A percentile compares a stretch with the other conserved stretches of the same genome.
phyloP scores from a whole-genome alignment of 2,888 invertebrate genomes.

The Hermaeophaga mercurialis region DNA sequence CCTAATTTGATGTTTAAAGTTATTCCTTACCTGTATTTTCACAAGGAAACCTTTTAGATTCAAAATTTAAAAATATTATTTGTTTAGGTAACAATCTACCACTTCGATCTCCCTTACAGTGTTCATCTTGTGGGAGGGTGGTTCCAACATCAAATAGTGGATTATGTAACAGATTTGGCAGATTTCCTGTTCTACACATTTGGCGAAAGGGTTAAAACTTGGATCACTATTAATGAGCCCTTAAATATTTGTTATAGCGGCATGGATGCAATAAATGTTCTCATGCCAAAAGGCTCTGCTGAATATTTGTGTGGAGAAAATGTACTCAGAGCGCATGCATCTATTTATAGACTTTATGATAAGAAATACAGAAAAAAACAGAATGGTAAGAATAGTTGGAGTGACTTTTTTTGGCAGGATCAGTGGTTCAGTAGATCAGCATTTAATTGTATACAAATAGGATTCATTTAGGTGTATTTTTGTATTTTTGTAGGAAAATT shows the following conservation, averaged over 20 bases:
- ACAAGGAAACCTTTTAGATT: no score
- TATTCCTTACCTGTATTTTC: no score
- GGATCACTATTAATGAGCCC: constrained; percentile 66
- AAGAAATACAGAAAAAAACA: constrained; percentile 62
- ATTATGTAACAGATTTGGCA: constrained; percentile 70
- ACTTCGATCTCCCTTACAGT: constrained; percentile 39
- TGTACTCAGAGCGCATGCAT: constrained; percentile 67
- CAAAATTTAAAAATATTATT: background rate
- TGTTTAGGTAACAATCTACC: constrained; percentile 37
- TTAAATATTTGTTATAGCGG: constrained; percentile 42
- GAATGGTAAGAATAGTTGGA: constrained; percentile 49
- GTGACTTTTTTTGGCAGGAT: no score
- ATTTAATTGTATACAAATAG: no score
- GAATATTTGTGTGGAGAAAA: constrained; percentile 68
- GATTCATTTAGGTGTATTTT: no score
- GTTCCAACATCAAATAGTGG: constrained; percentile 64
- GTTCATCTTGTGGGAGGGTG: constrained; percentile 64
- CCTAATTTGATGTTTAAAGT: no score
- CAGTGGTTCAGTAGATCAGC: no score
- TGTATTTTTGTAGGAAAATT: constrained; percentile 15
- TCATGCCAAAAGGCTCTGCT: constrained; percentile 55
- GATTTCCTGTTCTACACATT: constrained; percentile 55
- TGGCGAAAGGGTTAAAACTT: constrained; percentile 55
- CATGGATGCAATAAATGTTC: constrained; percentile 56
- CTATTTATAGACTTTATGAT: constrained; percentile 65